Conservation (phyloP, 2,113 vertebrate species). For the Sarotherodon lohbergeri region DNA sequence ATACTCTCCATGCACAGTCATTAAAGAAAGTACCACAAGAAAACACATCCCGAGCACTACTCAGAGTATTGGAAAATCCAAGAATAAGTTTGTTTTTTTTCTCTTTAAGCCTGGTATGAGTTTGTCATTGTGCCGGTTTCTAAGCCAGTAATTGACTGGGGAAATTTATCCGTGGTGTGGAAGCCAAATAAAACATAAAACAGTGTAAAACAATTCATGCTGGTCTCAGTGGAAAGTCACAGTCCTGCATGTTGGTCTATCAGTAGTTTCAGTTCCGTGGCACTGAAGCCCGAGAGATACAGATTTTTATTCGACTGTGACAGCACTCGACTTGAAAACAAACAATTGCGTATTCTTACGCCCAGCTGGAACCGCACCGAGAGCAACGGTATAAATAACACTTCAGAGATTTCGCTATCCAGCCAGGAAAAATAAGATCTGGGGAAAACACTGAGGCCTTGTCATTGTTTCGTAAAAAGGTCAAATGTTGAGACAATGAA, state of each 20-base stretch:
- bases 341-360: neutral
- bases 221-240: neutral
- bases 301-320: neutral
- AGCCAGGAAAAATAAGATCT: neutral
- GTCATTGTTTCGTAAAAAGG: neutral
- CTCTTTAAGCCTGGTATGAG: neutral
- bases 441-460: neutral
- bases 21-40: neutral
- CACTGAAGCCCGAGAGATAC: neutral
- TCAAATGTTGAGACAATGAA: neutral
- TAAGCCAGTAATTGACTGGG: neutral
- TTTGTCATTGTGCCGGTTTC: neutral
- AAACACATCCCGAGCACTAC: neutral
- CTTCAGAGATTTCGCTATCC: neutral
- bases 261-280: neutral
- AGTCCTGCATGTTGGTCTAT: neutral
- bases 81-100: neutral
- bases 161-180: neutral
- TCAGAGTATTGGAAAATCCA: neutral
- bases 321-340: neutral
- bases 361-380: neutral
- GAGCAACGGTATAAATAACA: neutral
- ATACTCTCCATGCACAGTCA: neutral
- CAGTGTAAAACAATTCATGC: neutral
- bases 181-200: conserved; percentile 9